Conservation (phyloP, 2,888 invertebrate species). For the Thereva nobilitata region DNA sequence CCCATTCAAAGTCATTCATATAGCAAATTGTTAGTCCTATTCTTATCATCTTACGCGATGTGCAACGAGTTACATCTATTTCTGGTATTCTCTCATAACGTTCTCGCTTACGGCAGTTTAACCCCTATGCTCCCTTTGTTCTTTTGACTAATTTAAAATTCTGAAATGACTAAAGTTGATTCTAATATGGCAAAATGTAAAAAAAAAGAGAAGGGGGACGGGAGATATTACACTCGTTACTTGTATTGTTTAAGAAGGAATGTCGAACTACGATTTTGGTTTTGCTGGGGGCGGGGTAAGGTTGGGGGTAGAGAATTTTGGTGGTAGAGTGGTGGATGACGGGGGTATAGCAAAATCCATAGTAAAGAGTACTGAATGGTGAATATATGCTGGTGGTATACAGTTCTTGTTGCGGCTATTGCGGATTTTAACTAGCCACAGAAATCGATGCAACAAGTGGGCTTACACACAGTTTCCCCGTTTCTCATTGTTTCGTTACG, state of each 20-base stretch:
- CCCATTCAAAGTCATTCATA: too few relatives aligned
- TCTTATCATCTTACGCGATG: background rate
- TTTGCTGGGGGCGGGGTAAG: too few relatives aligned
- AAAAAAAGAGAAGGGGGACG: background rate
- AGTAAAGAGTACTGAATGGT: too few relatives aligned
- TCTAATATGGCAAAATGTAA: background rate
- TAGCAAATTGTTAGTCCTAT: background rate
- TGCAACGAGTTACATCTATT: background rate
- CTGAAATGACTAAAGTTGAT: constrained; percentile 9
- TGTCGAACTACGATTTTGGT: too few relatives aligned
- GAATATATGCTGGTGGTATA: too few relatives aligned
- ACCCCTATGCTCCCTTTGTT: constrained; percentile 18
- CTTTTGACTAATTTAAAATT: constrained; percentile 15
- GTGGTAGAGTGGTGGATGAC: too few relatives aligned
- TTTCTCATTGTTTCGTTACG: constrained; percentile 10
- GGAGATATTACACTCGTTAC: background rate
- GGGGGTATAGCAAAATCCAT: too few relatives aligned
- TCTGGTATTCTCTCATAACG: background rate
- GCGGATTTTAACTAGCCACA: background rate
- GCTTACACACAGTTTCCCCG: background rate
- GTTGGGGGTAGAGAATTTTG: too few relatives aligned
- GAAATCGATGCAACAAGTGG: constrained; percentile 34
- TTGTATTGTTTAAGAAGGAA: too few relatives aligned
- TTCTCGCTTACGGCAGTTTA: constrained; percentile 5
- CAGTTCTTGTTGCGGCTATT: too few relatives aligned